These are phyloP conservation scores for Coracopsis vasa DNA, from an alignment of 2,113 vertebrate genomes.

Conservation along the genomic window DNA sequence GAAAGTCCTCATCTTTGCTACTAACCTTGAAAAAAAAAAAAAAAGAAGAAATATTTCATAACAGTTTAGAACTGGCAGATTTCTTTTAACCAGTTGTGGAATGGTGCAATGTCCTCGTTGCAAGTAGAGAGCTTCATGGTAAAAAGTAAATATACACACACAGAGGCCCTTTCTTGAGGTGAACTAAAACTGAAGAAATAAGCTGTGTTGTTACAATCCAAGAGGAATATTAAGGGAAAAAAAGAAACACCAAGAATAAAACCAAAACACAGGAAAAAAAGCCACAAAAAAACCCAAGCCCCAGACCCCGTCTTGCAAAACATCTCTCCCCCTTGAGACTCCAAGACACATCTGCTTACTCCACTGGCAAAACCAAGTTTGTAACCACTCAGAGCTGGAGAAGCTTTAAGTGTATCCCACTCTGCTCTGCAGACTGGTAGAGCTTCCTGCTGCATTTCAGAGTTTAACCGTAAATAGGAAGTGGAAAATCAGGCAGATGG, in stretches of 20 bases:
- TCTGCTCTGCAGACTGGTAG: neutral
- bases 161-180: neutral
- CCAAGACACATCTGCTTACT: neutral
- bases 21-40: slow-evolving; percentile 80
- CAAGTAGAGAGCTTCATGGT: neutral
- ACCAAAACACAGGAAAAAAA: neutral
- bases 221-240: neutral
- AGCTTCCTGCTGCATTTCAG: neutral
- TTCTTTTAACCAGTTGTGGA: neutral
- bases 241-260: too few relatives aligned
- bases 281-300: neutral
- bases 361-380: neutral
- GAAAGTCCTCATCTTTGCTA: slow-evolving; percentile 94
- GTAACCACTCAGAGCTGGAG: neutral
- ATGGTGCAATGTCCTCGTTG: neutral
- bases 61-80: neutral
- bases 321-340: neutral
- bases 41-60: neutral
- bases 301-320: neutral
- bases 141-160: neutral
- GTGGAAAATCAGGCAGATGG: neutral
- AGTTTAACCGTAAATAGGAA: neutral
- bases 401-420: neutral
- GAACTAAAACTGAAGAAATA: neutral
- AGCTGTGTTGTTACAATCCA: neutral